phyloP scores from a whole-genome alignment of 2,113 vertebrate genomes.

The Neoarius graeffei region DNA sequence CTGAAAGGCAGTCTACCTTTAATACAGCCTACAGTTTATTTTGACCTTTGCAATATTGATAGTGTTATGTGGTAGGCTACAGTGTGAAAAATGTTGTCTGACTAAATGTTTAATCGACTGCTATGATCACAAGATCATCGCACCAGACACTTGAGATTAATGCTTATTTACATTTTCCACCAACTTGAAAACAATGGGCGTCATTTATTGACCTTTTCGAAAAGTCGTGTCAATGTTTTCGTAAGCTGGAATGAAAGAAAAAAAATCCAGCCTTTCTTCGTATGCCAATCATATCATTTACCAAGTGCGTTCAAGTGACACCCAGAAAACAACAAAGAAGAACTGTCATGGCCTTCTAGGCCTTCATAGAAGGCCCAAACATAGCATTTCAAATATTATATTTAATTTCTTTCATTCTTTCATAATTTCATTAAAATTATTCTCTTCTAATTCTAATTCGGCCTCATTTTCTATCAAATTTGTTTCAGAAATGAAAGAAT shows the following conservation, averaged over 20 bases:
- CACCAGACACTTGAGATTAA: background rate
- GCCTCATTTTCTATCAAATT: no score
- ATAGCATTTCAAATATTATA: no score
- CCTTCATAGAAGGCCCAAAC: no score
- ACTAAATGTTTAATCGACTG: slow-evolving; percentile 10
- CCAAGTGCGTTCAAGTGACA: background rate
- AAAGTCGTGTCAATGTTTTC: background rate
- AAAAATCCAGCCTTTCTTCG: no score
- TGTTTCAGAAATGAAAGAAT: no score
- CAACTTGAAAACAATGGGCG: background rate
- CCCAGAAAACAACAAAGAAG: background rate
- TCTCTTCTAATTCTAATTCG: no score
- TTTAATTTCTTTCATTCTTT: no score
- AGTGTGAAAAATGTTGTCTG: slow-evolving; percentile 18
- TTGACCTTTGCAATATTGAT: slow-evolving; percentile 21
- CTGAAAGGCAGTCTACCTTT: background rate
- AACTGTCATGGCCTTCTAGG: no score
- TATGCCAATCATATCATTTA: background rate
- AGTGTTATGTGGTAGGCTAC: background rate
- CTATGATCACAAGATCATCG: background rate
- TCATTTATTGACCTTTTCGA: background rate
- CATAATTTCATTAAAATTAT: no score
- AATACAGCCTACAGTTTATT: background rate
- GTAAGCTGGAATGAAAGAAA: no score
- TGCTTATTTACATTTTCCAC: no score